Base-by-base conservation (phyloP, 1,140 invertebrate genomes). In the Pseudomyrmex flavicornis region DNA sequence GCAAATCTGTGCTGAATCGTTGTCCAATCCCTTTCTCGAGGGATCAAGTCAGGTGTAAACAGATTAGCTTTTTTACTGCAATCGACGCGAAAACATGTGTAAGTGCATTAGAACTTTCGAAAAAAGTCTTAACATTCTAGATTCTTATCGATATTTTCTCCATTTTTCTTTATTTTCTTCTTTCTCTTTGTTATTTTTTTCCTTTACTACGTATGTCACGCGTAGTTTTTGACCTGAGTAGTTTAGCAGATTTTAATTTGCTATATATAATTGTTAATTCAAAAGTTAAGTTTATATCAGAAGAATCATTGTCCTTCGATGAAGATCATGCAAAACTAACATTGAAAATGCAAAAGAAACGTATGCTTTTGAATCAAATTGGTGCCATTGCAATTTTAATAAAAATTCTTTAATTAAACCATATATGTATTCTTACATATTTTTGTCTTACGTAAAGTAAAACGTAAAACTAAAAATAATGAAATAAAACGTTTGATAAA, bases 31-130 rank as follows among this genome's bases (percentile, higher is more conserved):
- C 61, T 83, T 74, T 26, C 56, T 59, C 48, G n/a, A 12, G 54
- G 66, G 87, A 85, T 74, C 75, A 83, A 84, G 54, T 75, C 72
- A 26, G 59, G 80, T 85, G 35, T 74, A 61, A 56, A 82, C 48
- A 17, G 59, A 85, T 75, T 90, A 90, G 88, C 88, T 90, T 90
- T 90, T 90, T 88, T 90, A 90, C 84, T 79, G 75, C 82, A 83
- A 70, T 48, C 85, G 80, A 86, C 76, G 72, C 54, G 46, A 88
- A 66, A 76, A 77, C 73, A 63, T 54, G 59, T 46, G 82, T 56
- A 61, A 85, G 54, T 76, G 72, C 65, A 82, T 66, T 76, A 85
- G 82, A 61, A 46, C 56, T 62, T 85, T 82, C 22, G 46, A 5
- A 35, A 5, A 62, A 54, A 68, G 66, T 88, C 68, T 88, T 62